Base-by-base conservation (phyloP, 2,113 vertebrate species). In the Hylia prasina region DNA sequence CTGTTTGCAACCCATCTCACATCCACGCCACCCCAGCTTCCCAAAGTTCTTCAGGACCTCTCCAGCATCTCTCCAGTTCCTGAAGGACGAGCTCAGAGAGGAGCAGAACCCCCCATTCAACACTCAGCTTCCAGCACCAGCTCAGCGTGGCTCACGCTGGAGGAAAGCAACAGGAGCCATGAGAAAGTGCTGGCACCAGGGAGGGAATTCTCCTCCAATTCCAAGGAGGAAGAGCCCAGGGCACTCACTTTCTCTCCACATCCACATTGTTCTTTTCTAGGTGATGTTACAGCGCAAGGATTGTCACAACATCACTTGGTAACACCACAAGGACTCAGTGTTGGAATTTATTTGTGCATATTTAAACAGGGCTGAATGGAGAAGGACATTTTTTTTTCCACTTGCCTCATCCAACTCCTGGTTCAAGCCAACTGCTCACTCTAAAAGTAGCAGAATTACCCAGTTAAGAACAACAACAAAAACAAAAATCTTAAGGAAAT, bases 371-470 rank as follows among this genome's bases (percentile, higher is more conserved):
- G 48, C 28, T 93, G 86, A 93, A 95, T 64, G 86, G 72, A 94
- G 86, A 82, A 82, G 82, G 53, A 75, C 68, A 54, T 33, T 92
- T 71, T 50, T 89, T 97, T 95, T 88, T 91, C 94, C 96, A 95
- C 11, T 90, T 47, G 61, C 82, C 92, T 79, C 86, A 75, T 92
- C 92, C 96, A 94, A 84, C 44, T 89, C 56, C 17, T 64, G 60
- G 6, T 73, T 77, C 16, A 84, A 94, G 94, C 94, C 93, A 96
- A 93, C 10, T 72, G 64, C 68, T 82, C 57, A 40, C 72, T 84
- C 92, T 78, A 50, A 72, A 96, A 93, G 93, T 18, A 84, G 66
- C 51, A 71, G 60, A 89, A 84, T 78, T 37, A 75, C 45, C 48
- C 68, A 71, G 45, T 54, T 39, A 44, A 89, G 25, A 54, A 24